A percentile compares a stretch with the other conserved stretches of the same genome.
Conservation (phyloP, 2,797 vertebrate genomes). For the Syngnathus rostellatus region DNA sequence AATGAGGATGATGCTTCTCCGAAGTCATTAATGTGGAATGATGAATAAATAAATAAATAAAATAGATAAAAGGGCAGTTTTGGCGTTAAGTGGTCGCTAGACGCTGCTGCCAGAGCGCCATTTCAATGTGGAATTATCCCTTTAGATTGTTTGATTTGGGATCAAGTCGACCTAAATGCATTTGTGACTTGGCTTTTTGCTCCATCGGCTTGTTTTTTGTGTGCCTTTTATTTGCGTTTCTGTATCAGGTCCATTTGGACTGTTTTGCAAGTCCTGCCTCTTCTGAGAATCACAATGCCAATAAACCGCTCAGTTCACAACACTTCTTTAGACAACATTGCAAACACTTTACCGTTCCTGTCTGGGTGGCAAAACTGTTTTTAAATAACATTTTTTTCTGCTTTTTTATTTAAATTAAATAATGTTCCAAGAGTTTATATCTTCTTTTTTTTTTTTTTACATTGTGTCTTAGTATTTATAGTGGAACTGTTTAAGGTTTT, state of each 20-base stretch:
- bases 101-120: constrained; percentile 47
- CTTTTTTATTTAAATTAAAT: too few relatives aligned
- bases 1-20: constrained; percentile 47
- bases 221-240: not conserved
- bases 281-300: not conserved
- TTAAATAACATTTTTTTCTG: too few relatives aligned
- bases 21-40: constrained; percentile 38
- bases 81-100: constrained; percentile 41
- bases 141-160: constrained; percentile 21
- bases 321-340: too few relatives aligned
- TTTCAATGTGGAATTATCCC: constrained; percentile 46
- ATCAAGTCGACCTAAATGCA: constrained; percentile 25
- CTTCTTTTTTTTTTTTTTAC: too few relatives aligned
- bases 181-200: constrained; percentile 18
- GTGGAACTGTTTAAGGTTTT: too few relatives aligned
- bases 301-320: not conserved
- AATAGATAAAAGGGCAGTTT: constrained; percentile 2
- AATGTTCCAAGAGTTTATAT: too few relatives aligned
- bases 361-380: too few relatives aligned
- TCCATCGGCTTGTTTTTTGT: not conserved
- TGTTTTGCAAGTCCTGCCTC: too few relatives aligned
- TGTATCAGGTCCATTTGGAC: not conserved
- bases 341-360: too few relatives aligned
- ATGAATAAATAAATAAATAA: constrained; percentile 13
- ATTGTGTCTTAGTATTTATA: too few relatives aligned